Conservation (phyloP, 53 echinoderm and acorn worm species). For the Glandiceps talaboti region DNA sequence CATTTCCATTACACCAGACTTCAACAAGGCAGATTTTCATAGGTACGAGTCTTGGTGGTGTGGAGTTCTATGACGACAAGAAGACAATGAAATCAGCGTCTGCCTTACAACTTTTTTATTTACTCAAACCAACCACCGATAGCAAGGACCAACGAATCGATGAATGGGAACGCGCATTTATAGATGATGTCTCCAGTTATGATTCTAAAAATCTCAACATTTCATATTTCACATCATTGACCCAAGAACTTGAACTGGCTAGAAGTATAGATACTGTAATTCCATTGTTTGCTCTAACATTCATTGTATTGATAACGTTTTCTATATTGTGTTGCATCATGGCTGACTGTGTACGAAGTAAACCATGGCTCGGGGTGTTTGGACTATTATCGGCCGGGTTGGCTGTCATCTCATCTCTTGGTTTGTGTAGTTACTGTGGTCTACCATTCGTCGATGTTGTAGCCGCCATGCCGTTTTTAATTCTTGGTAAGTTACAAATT, state of each 20-base stretch:
- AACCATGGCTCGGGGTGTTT: conserved; percentile 28
- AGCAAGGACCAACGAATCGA: conserved; percentile 12
- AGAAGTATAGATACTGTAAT: not conserved
- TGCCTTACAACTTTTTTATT: conserved; percentile 20
- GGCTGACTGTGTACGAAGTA: not conserved
- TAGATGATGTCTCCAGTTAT: not conserved
- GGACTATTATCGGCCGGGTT: conserved; percentile 43
- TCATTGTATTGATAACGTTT: not conserved
- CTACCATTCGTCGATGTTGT: conserved; percentile 41
- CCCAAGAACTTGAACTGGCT: not conserved
- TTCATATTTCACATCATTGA: not conserved
- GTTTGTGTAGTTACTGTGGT: conserved; percentile 34
- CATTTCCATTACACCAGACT: not conserved
- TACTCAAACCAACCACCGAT: conserved; percentile 8
- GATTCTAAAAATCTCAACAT: not conserved
- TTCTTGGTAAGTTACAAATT: conserved; percentile 47
- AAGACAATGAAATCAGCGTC: conserved; percentile 9
- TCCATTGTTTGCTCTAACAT: not conserved
- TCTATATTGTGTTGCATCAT: not conserved
- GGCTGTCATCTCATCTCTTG: conserved; percentile 46
- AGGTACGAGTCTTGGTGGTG: conserved; percentile 54
- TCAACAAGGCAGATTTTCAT: conserved; percentile 21
- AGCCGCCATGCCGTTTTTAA: conserved; percentile 45
- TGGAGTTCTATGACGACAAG: conserved; percentile 26
- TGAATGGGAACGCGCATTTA: conserved; percentile 20